Evolutionary conservation across 2,113 vertebrate genomes (phyloP), one percentile per base, ranked within the genome.

Genomic region (Muntiacus muntjak): DNA sequence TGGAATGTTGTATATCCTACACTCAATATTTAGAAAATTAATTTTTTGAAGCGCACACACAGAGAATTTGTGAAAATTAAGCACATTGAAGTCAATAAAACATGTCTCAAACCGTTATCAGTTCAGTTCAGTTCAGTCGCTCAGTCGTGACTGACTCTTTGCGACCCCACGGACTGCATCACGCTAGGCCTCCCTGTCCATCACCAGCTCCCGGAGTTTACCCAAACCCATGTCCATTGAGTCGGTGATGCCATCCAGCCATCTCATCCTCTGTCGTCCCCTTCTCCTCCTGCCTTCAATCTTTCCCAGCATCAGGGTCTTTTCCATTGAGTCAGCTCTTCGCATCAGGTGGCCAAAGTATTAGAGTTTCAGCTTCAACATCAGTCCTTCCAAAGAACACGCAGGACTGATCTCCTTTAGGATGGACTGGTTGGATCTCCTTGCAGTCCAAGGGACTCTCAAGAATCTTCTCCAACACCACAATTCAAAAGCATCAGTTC

Each of bases 91-190:
- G 23, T 14, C n/a, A 86, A 45, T 2, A 43, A 21, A 83, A 47
- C 3, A 36, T 45, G 28, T 10, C 21, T 21, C 8, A 40, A 62
- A 45, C n/a, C 5, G 45, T 36, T 36, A 71, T 71, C n/a, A 36
- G 2, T 21, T 71, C n/a, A 36, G 17, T 71, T 71, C 33, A 17
- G 0, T 67, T 67, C 64, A 67, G 62, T 71, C 0, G 0, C n/a
- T 71, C n/a, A 36, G n/a, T 36, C 4, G 0, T 36, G n/a, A 6
- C 64, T 0, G 0, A 36, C 64, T 67, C 17, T n/a, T 67, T 71
- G 64, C 2, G 3, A 23, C 64, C 19, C 64, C 33, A 21, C 10
- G 64, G 8, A 67, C 8, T 2, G 0, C 33, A 21, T 4, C 17
- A 8, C 0, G 0, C 64, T 17, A 67, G 62, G 62, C 64, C 16